Evolutionary conservation across 2,888 invertebrate genomes (phyloP).

Genomic region (Pardosa pseudoannulata): DNA sequence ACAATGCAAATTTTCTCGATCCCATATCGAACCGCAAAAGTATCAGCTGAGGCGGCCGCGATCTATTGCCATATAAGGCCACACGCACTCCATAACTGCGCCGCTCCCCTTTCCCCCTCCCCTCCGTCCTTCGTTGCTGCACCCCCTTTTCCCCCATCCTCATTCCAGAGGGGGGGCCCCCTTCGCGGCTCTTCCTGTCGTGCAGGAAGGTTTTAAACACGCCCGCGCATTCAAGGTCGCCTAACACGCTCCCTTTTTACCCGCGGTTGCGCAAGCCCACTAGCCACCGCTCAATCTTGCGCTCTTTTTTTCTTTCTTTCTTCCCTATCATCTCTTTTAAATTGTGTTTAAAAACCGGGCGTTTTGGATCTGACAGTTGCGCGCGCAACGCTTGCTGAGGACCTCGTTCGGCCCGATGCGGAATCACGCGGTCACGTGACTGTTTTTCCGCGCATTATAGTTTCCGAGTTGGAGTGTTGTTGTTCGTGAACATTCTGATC

Average conservation of each 20-base stretch:
- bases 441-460: too few species aligned
- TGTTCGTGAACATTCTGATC: too few species aligned
- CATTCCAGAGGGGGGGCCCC: not conserved
- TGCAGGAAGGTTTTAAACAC: slow-evolving; percentile 9
- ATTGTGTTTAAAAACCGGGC: too few species aligned
- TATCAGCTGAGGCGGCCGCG: not conserved
- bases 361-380: too few species aligned
- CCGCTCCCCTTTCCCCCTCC: slow-evolving; percentile 32
- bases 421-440: too few species aligned
- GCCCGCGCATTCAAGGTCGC: slow-evolving; percentile 2
- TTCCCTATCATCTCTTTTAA: too few species aligned
- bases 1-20: not conserved
- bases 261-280: too few species aligned
- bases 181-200: slow-evolving; percentile 14
- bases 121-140: slow-evolving; percentile 16
- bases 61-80: not conserved
- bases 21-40: not conserved
- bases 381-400: too few species aligned
- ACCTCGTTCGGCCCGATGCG: too few species aligned
- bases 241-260: not conserved
- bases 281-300: too few species aligned
- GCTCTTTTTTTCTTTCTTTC: too few species aligned
- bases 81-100: not conserved
- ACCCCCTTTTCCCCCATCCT: slow-evolving; percentile 30
- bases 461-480: too few species aligned